Evolutionary conservation across 1,140 invertebrate genomes (phyloP).

Genomic region (Tetragnatha versicolor): DNA sequence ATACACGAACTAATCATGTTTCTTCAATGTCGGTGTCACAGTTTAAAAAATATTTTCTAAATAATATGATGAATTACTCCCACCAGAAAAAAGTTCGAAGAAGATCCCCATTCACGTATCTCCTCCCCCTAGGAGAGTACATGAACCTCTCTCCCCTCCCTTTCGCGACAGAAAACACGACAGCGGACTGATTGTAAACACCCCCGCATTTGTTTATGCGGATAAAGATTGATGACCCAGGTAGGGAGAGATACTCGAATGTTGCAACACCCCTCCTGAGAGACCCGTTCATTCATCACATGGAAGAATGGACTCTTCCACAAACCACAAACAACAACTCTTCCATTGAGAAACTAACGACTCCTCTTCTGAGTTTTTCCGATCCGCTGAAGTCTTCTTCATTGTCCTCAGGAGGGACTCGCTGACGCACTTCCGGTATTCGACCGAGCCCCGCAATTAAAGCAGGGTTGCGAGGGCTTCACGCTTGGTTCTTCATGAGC

Average conservation of each 20-base stretch:
- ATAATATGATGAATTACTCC: too few relatives aligned
- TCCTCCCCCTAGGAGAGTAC: background rate
- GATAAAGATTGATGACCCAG: too few relatives aligned
- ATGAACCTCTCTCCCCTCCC: too few relatives aligned
- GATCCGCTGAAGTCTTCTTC: slow-evolving; percentile 26
- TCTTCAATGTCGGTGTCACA: too few relatives aligned
- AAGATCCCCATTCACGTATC: background rate
- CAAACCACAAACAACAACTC: background rate
- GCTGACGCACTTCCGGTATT: slow-evolving; percentile 47
- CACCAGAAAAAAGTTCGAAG: background rate
- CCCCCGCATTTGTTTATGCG: too few relatives aligned
- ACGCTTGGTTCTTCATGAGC: slow-evolving; percentile 49
- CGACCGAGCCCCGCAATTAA: slow-evolving; percentile 44
- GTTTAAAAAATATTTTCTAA: too few relatives aligned
- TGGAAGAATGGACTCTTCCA: background rate
- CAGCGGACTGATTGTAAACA: too few relatives aligned
- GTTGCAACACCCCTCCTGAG: too few relatives aligned
- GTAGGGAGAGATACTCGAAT: too few relatives aligned
- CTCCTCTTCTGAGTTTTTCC: slow-evolving; percentile 20
- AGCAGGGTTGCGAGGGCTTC: slow-evolving; percentile 33
- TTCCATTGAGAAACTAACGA: background rate
- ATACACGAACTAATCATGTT: too few relatives aligned
- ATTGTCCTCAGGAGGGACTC: slow-evolving; percentile 24
- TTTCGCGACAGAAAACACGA: too few relatives aligned
- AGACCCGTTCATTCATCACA: background rate